Percentiles rank a stretch among this genome's conserved stretches.
Conservation (phyloP, 2,797 vertebrate species). For the Hippoglossus hippoglossus region DNA sequence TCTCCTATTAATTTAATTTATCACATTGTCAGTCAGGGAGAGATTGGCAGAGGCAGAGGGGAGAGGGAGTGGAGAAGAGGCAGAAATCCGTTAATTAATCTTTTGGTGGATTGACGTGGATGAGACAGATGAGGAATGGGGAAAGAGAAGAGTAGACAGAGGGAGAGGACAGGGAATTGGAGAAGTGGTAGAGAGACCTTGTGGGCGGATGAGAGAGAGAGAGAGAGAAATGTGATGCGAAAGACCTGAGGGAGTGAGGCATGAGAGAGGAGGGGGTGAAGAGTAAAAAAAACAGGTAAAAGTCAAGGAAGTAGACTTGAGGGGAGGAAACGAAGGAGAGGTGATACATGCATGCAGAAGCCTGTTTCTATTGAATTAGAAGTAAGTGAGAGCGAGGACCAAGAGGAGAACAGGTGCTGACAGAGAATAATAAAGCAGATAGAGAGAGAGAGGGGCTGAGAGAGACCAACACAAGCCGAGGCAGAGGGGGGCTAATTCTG, state of each 20-base stretch:
- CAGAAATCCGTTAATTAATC: slow-evolving; percentile 52
- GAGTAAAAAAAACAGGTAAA: slow-evolving; percentile 25
- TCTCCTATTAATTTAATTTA: slow-evolving; percentile 50
- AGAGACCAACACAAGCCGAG: not conserved
- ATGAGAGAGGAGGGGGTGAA: slow-evolving; percentile 15
- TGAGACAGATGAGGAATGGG: not conserved
- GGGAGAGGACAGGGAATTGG: slow-evolving; percentile 23
- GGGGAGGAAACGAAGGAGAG: slow-evolving; percentile 10
- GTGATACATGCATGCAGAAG: slow-evolving; percentile 11
- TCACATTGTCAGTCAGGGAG: slow-evolving; percentile 46
- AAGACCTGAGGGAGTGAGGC: slow-evolving; percentile 40
- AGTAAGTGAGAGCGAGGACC: not conserved
- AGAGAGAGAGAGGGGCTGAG: not conserved
- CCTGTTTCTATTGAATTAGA: slow-evolving; percentile 43
- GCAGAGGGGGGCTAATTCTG: slow-evolving; percentile 31
- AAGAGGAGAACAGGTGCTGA: slow-evolving; percentile 29
- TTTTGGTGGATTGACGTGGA: slow-evolving; percentile 43
- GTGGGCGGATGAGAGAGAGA: slow-evolving; percentile 49
- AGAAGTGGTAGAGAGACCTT: slow-evolving; percentile 47
- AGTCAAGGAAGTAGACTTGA: slow-evolving; percentile 33
- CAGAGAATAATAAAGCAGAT: slow-evolving; percentile 27
- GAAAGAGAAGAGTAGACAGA: slow-evolving; percentile 26
- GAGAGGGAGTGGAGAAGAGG: slow-evolving; percentile 28
- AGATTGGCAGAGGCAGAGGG: slow-evolving; percentile 15
- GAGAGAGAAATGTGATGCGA: slow-evolving; percentile 47